Evolutionary conservation across 2,797 vertebrate species (phyloP), one percentile per base, ranked within the genome.

Genomic region (Delichon dasypus): DNA sequence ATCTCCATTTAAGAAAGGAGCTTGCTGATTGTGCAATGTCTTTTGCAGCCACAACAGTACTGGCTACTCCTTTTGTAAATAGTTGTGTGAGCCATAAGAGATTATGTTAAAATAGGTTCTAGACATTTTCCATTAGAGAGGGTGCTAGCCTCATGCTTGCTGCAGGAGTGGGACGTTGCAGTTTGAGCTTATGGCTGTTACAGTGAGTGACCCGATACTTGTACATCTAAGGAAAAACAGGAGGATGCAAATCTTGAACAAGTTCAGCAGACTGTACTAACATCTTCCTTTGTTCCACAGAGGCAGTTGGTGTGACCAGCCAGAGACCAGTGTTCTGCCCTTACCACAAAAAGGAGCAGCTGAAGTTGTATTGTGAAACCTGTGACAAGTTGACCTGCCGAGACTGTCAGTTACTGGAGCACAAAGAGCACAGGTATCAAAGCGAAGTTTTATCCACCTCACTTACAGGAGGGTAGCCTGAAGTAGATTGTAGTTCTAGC

Each of bases 321-420:
- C 99, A 99, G 97, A 98, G 98, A 86, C 99, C 99, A 2, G 99
- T 99, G 64, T 99, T 99, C 97, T 99, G 99, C 83, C 99, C 99
- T 72, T 95, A 98, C 95, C 99, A 99, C 98, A 99, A 99, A 97
- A 99, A 99, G 97, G 99, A 99, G 91, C 99, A 99, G 6, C 96
- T 99, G 94, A 99, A 99, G 97, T 98, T 99, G 70, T 99, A 99
- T 73, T 99, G 99, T 95, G 99, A 99, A 97, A 99, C 99, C 3
- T 99, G 99, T 91, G 99, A 99, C 95, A 98, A 99, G 55, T 93
- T 99, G 94, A 99, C 99, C 9, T 99, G 99, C 94, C 96, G 99
- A 72, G 99, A 99, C 97, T 99, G 99, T 95, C 99, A 99, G 96
- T 97, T 99, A 26, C 97, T 99, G 9, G 99, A 99, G 82, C 99